Evolutionary conservation across 2,888 invertebrate species (phyloP), one percentile per base, ranked within the genome.

Genomic region (Dendrolimus houi): DNA sequence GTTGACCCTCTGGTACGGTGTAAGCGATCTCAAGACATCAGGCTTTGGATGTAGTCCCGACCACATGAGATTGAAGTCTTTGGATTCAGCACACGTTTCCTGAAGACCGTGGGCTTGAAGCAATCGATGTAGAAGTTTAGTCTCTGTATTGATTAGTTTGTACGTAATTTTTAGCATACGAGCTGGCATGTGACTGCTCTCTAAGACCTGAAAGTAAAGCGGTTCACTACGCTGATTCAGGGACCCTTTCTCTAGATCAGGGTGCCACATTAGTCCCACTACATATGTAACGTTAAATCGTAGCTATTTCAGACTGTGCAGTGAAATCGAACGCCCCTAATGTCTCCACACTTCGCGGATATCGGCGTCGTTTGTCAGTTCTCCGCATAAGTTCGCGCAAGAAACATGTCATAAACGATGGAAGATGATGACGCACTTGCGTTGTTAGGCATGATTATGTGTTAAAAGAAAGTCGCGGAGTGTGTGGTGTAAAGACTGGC

Each of bases 31-130:
- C 57, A 98, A 88, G 13, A 96, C 94, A 71, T 97, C 97, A 41
- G 98, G 96, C 79, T 98, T 98, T 42, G 98, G 95, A 76, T 98
- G 98, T 54, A 96, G 94, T 41, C 98, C 98, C 47, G 97, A 96
- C 98, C 98, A 98, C 56, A 98, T 82, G 54, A 98, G 86, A 82
- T 97, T 98, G 83, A 95, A 98, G 75, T 95, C 95, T 58, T 94
- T 94, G 58, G 93, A 66, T 0, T 90, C 86, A 0, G 76, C 2
- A 0, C 77, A 72, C 14, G 94, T 93, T 85, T 96, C 96, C 55
- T 87, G 88, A 29, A 96, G 87, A 0, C 96, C 96, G 75, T 96
- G 96, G 9, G 95, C 94, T 72, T 94, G 93, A 13, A 96, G 92
- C 56, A 96, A 82, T 64, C 95, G 94, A 61, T 94, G 93, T 55